Evolutionary conservation across 2,888 invertebrate species (phyloP), one percentile per base, ranked within the genome.

Genomic region (Adelognathus sp.): DNA sequence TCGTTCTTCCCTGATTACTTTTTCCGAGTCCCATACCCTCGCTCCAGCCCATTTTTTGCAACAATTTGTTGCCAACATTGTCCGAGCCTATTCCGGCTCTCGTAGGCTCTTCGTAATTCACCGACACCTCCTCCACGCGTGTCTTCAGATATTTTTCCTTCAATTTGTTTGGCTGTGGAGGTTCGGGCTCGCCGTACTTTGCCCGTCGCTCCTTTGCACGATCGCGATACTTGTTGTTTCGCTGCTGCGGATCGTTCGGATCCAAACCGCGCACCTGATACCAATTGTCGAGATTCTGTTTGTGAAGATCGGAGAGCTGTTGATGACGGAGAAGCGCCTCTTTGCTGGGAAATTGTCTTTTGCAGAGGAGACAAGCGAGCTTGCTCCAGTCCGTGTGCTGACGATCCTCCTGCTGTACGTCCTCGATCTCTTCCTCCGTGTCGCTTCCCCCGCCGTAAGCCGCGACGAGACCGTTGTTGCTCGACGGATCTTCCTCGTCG

Each of bases 1-100:
- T 97, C 24, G 97, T 97, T 86, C 98, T 93, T 11, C 98, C 99
- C 92, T 99, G 99, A 89, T 98, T 98, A 67, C 95, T 94, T 90
- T 97, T 97, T 0, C 99, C 99, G 21, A 99, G 92, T 0, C 99
- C 99, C 92, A 97, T 96, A 0, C 99, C 99, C 90, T 98, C 98
- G 4, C 96, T 96, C 99, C 99, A 99, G 3, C 99, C 99, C 99
- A 99, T 99, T 92, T 98, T 98, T 92, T 99, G 98, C 81, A 99
- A 91, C 91, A 99, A 93, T 89, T 97, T 96, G 89, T 97, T 99
- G 5, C 99, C 99, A 76, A 99, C 97, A 86, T 98, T 98, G 84
- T 97, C 98, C 0, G 96, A 95, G 84, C 97, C 93, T 87, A 98
- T 94, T 77, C 96, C 93, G 90, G 95, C 93, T 75, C 94, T 93